Percentiles rank a stretch among this genome's conserved stretches.
Conservation (phyloP, 1,140 invertebrate genomes). For the Pissodes strobi region DNA sequence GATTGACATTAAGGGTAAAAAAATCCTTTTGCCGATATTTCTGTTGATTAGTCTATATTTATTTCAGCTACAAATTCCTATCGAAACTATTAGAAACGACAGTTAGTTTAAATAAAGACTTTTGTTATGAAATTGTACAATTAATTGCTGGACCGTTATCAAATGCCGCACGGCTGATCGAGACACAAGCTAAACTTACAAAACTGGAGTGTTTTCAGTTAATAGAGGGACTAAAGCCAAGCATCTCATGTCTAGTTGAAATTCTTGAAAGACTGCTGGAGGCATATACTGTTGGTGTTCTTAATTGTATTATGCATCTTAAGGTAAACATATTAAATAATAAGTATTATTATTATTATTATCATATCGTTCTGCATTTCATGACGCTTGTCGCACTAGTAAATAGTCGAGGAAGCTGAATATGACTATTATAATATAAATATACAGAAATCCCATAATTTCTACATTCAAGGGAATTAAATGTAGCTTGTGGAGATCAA, state of each 20-base stretch:
- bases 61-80: constrained; percentile 13
- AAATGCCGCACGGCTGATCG: background rate
- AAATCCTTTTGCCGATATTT: too few species aligned
- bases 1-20: too few species aligned
- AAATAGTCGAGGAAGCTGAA: background rate
- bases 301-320: background rate
- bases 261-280: constrained; percentile 20
- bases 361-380: too few species aligned
- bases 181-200: background rate
- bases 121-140: constrained; percentile 7
- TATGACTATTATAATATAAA: too few species aligned
- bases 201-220: background rate
- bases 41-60: too few species aligned
- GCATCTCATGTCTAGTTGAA: constrained; percentile 6
- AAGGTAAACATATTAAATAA: constrained; percentile 15
- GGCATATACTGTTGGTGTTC: constrained; percentile 6
- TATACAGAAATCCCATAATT: too few species aligned
- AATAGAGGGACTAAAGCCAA: background rate
- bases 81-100: constrained; percentile 15
- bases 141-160: constrained; percentile 8
- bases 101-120: background rate
- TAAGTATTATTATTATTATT: too few species aligned
- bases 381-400: too few species aligned
- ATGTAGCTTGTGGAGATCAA: too few species aligned
- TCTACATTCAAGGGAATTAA: too few species aligned